Base-by-base conservation (phyloP, 1,140 invertebrate species). In the Temnothorax curvispinosus region DNA sequence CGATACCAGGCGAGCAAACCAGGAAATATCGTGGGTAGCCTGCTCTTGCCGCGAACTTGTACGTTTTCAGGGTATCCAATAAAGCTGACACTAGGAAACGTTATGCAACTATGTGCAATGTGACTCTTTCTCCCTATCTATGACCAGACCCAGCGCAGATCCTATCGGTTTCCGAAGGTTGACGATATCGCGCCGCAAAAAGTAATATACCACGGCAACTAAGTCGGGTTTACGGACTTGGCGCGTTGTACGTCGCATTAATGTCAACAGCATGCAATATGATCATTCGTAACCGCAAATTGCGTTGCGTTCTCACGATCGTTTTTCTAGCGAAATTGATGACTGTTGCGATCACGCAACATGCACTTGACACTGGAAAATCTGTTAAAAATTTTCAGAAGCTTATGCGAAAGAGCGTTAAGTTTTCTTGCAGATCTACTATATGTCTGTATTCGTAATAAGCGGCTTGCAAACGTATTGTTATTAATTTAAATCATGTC, bases 121-220 rank as follows among this genome's bases (percentile, higher is more conserved):
- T 67, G 76, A 87, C 50, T 58, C 52, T 35, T 44, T 75, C 18
- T 65, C 47, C 74, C 44, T 38, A 2, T 64, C 32, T 41, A 41
- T 11, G 74, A 32, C 47, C 54, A 67, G 27, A 67, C 76, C 52
- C 72, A 11, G 47, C 13, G 58, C 27, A 75, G 86, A 87, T 87
- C 41, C 60, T 87, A 87, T 87, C 86, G 69, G 60, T 64, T 75
- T 74, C 69, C 77, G 69, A 87, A 75, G 85, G 80, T 69, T 64
- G 77, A 52, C 38, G 35, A 60, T 64, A 74, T 44, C 69, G 54
- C 38, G 50, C 77, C 47, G 69, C 54, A 74, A 72, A 74, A 67
- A 72, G 69, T 52, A 84, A 67, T 38, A 52, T 54, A 41, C 54
- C 76, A 56, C 52, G 18, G 60, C 15, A 52, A 84, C 85, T 62